Percentiles rank a stretch among this genome's conserved stretches.
Evolutionary conservation across 2,888 invertebrate species (phyloP).

Genomic region (Clunio marinus): DNA sequence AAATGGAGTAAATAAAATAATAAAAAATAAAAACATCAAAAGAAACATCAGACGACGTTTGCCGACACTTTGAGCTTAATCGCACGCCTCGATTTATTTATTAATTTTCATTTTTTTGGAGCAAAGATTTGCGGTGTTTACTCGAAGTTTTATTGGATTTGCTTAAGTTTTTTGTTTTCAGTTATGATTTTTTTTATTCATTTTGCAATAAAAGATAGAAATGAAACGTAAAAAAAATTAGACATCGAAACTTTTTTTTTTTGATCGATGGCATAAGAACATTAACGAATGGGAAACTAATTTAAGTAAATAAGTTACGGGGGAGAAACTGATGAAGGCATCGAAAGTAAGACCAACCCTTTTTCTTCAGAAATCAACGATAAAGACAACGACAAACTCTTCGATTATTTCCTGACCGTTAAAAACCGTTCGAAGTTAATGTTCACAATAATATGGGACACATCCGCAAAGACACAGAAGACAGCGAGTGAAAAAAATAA

Average conservation of each 20-base stretch:
- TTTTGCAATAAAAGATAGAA: too few species aligned
- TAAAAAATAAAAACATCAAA: conserved; percentile 23
- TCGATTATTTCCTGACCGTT: conserved; percentile 35
- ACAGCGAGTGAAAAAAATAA: conserved; percentile 2
- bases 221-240: too few species aligned
- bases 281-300: not conserved
- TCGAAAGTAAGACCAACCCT: conserved; percentile 10
- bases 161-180: too few species aligned
- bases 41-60: conserved; percentile 22
- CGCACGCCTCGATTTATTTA: conserved; percentile 27
- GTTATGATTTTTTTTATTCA: too few species aligned
- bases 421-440: conserved; percentile 21
- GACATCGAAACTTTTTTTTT: not conserved
- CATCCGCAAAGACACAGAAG: conserved; percentile 33
- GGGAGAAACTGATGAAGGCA: not conserved
- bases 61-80: conserved; percentile 31
- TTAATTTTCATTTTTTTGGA: conserved; percentile 10
- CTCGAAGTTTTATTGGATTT: conserved; percentile 17
- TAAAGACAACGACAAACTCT: not conserved
- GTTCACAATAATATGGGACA: conserved; percentile 31
- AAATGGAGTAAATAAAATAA: conserved; percentile 35
- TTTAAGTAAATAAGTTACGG: not conserved
- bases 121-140: conserved; percentile 6
- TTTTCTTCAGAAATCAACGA: not conserved
- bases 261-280: not conserved